Evolutionary conservation across 1,140 invertebrate species (phyloP).

Genomic region (Lasioglossum baleicum): DNA sequence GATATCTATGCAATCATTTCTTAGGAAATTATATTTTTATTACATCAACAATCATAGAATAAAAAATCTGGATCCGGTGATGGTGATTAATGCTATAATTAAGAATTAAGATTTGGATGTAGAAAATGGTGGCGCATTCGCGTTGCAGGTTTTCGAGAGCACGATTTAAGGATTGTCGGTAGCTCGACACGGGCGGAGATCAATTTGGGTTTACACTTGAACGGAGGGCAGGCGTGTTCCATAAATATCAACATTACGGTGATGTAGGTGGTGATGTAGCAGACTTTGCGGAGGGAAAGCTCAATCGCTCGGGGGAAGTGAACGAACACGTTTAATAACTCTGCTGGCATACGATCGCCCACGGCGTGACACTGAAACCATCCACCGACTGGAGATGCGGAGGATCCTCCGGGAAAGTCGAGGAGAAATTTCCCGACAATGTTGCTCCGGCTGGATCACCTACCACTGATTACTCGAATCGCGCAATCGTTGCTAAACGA

Average conservation of each 20-base stretch:
- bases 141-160: too few relatives aligned
- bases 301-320: slow-evolving; percentile 65
- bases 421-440: slow-evolving; percentile 37
- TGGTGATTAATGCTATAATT: too few relatives aligned
- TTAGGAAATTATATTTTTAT: too few relatives aligned
- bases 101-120: too few relatives aligned
- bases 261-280: slow-evolving; percentile 48
- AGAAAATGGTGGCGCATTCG: too few relatives aligned
- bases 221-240: slow-evolving; percentile 40
- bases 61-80: too few relatives aligned
- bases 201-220: slow-evolving; percentile 60
- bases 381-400: slow-evolving; percentile 6
- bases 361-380: slow-evolving; percentile 55
- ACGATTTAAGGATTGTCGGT: slow-evolving; percentile 14
- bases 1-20: too few relatives aligned
- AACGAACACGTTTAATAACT: slow-evolving; percentile 69
- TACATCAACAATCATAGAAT: too few relatives aligned
- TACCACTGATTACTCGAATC: neutral
- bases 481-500: slow-evolving; percentile 8
- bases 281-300: slow-evolving; percentile 48
- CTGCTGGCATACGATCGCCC: slow-evolving; percentile 56
- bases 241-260: slow-evolving; percentile 60
- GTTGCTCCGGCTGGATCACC: slow-evolving; percentile 16
- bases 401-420: slow-evolving; percentile 35
- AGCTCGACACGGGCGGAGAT: slow-evolving; percentile 48